Evolutionary conservation across 2,888 invertebrate species (phyloP).

Genomic region (Ophion ellenae): DNA sequence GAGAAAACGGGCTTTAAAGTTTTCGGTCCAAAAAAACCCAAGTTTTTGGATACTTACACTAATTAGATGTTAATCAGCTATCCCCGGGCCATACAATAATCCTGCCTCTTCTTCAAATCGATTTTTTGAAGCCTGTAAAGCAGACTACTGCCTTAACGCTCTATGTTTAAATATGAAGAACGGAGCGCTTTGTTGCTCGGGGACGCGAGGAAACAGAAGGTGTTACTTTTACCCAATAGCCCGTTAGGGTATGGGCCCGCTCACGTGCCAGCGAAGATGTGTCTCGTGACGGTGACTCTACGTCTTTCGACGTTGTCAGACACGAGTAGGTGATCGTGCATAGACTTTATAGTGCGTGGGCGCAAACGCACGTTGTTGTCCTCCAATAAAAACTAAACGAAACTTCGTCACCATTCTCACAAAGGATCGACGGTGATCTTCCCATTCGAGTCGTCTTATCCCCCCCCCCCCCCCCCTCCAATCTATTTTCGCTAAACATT

Average conservation of each 20-base stretch:
- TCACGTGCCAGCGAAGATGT: constrained; percentile 59
- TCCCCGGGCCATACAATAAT: too few species aligned
- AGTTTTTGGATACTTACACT: too few species aligned
- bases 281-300: constrained; percentile 53
- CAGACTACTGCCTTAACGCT: too few species aligned
- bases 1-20: too few species aligned
- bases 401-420: constrained; percentile 25
- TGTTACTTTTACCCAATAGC: constrained; percentile 57
- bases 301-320: constrained; percentile 1
- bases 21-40: too few species aligned
- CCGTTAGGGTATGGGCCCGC: constrained; percentile 53
- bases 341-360: constrained; percentile 42
- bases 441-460: constrained; percentile 20
- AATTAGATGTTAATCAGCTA: too few species aligned
- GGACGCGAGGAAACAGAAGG: constrained; percentile 35
- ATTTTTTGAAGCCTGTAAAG: too few species aligned
- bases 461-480: neutral
- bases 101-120: too few species aligned
- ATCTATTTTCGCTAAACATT: constrained; percentile 1
- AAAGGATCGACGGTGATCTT: constrained; percentile 22
- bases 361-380: neutral
- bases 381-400: neutral
- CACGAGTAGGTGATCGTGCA: constrained; percentile 11
- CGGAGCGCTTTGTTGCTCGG: constrained; percentile 12
- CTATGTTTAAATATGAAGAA: neutral